Evolutionary conservation across 2,888 invertebrate genomes (phyloP), one percentile per base, ranked within the genome.

Genomic region (Ophraella communa): DNA sequence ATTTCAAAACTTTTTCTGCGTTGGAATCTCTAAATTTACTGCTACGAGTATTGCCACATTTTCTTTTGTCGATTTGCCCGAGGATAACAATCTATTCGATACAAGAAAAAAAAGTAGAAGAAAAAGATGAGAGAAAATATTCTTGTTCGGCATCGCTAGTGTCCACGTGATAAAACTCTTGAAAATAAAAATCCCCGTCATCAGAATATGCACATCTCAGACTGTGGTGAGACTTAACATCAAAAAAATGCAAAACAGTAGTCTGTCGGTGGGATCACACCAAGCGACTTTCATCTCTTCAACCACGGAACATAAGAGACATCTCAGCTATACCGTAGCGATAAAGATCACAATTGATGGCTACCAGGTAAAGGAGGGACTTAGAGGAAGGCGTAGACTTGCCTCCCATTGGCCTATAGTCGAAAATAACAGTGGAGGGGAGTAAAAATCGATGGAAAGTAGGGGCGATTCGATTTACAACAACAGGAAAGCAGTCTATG

Each of bases 311-410:
- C 75, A 74, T 74, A 74, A 73, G 74, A 74, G 39, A 62, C 71
- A 67, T 66, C 65, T 52, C 60, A 53, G 64, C 67, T 65, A 66
- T 70, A 68, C 67, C 70, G 53, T 65, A 68, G 64, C 78, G 82
- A 82, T 82, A 82, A 74, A 80, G 78, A 82, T 82, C 82, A 76
- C 77, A 78, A 77, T 80, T 82, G 80, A 82, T 82, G 82, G 82
- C 82, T 81, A 81, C 82, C 82, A 79, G 79, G 74, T 74, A 73
- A 71, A 71, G 81, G 81, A 72, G 79, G 75, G 71, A 74, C 74
- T 62, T 66, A 45, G 11, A 44, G 52, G 56, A 57, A 71, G 81
- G 80, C 79, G 80, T 76, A 60, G 52, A 71, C 4, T 51, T 56
- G 59, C 11, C 11, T 60, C 23, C 68, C 67, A 78, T 80, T 81